phyloP scores from a whole-genome alignment of 2,113 vertebrate genomes.

The Crotalus viridis region DNA sequence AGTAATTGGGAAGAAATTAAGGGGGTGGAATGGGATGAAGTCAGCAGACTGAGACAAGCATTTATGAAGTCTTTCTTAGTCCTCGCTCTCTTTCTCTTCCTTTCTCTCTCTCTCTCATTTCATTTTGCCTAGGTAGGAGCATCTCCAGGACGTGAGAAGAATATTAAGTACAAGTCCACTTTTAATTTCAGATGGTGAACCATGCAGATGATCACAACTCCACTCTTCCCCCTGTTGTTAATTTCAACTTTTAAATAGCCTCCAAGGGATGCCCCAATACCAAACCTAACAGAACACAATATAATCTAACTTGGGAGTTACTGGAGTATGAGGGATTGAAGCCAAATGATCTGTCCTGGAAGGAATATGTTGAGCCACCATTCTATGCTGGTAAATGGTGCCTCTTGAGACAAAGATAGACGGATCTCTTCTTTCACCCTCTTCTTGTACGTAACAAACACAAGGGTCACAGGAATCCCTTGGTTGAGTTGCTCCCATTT shows the following conservation, averaged over 20 bases:
- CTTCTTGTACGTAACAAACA: background rate
- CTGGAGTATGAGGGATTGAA: background rate
- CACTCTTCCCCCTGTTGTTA: background rate
- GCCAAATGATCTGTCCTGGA: background rate
- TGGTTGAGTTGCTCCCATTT: background rate
- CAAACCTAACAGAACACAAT: background rate
- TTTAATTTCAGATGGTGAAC: background rate
- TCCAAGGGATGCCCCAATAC: background rate
- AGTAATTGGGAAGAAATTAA: background rate
- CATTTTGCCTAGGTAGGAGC: background rate
- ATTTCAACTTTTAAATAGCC: background rate
- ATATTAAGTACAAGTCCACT: background rate
- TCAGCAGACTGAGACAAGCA: background rate
- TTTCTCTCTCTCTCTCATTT: background rate
- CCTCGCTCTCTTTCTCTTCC: no score
- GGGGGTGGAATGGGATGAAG: background rate
- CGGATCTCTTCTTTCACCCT: background rate
- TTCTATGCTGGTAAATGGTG: background rate
- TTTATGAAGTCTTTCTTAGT: background rate
- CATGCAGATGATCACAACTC: background rate
- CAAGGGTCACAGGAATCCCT: background rate
- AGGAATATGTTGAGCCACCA: background rate
- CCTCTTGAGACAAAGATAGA: background rate
- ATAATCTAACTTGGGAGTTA: background rate
- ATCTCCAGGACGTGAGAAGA: background rate